Evolutionary conservation across 2,797 vertebrate genomes (phyloP).

Genomic region (Leucoraja ocellata): DNA sequence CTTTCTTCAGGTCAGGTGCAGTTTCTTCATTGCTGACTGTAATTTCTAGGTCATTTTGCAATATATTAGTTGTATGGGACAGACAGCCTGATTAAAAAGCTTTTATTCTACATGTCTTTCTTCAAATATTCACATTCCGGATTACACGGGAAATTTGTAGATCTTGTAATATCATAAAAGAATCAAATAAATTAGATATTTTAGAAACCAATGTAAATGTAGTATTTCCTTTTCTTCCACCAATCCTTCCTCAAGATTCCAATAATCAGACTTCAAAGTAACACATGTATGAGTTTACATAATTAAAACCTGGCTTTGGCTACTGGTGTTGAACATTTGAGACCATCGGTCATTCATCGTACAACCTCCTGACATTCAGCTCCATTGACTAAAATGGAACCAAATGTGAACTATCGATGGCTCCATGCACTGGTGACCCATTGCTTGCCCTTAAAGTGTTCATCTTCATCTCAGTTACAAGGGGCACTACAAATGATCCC

Average conservation of each 20-base stretch:
- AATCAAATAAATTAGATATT: background rate
- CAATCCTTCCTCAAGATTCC: background rate
- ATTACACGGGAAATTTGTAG: background rate
- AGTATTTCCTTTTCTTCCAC: background rate
- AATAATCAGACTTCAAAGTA: background rate
- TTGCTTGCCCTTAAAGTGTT: background rate
- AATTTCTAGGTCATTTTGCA: background rate
- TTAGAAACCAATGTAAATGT: background rate
- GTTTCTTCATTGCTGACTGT: too few species aligned
- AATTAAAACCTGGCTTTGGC: background rate
- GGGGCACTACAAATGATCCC: background rate
- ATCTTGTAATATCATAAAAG: background rate
- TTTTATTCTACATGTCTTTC: background rate
- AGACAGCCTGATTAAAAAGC: background rate
- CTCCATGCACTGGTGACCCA: too few species aligned
- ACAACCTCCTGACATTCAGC: too few species aligned
- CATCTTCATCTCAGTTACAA: background rate
- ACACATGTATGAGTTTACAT: background rate
- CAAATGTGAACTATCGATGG: too few species aligned
- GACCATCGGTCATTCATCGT: too few species aligned
- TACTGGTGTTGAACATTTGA: too few species aligned
- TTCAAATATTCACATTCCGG: background rate
- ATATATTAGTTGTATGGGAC: background rate
- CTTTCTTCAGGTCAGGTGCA: too few species aligned
- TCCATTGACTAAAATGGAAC: too few species aligned